phyloP scores from a whole-genome alignment of 2,888 invertebrate species.

The Himalopsyche tibetana region DNA sequence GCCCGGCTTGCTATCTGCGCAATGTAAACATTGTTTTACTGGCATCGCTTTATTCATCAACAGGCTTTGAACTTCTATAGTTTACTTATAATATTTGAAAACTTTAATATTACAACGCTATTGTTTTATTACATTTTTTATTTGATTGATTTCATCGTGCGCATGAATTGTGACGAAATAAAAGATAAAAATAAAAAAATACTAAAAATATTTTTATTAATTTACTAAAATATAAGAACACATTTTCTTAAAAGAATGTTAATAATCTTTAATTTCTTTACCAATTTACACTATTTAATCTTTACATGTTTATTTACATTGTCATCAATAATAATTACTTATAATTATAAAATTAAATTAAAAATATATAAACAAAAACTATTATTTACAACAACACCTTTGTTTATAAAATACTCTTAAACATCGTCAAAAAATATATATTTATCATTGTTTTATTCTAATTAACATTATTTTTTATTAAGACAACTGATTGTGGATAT shows the following conservation, averaged over 20 bases:
- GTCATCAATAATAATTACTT: conserved; percentile 71
- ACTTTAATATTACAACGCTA: too few species aligned
- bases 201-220: conserved; percentile 79
- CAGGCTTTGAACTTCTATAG: too few species aligned
- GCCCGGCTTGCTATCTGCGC: too few species aligned
- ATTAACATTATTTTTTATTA: conserved; percentile 41
- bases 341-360: conserved; percentile 66
- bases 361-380: conserved; percentile 64
- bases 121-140: too few species aligned
- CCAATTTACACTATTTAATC: conserved; percentile 76
- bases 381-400: conserved; percentile 65
- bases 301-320: conserved; percentile 69
- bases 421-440: conserved; percentile 64
- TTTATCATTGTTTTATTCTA: conserved; percentile 51
- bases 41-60: too few species aligned
- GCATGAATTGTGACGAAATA: conserved; percentile 50
- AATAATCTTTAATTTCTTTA: conserved; percentile 76
- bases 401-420: conserved; percentile 64
- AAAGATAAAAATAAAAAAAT: conserved; percentile 66
- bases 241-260: conserved; percentile 79
- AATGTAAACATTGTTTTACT: too few species aligned
- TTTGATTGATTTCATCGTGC: background rate
- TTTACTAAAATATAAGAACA: conserved; percentile 78
- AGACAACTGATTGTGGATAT: conserved; percentile 49
- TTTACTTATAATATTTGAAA: too few species aligned